These are phyloP conservation scores for Eutrigla gurnardus DNA, from an alignment of 2,797 vertebrate species.

Conservation along the genomic window DNA sequence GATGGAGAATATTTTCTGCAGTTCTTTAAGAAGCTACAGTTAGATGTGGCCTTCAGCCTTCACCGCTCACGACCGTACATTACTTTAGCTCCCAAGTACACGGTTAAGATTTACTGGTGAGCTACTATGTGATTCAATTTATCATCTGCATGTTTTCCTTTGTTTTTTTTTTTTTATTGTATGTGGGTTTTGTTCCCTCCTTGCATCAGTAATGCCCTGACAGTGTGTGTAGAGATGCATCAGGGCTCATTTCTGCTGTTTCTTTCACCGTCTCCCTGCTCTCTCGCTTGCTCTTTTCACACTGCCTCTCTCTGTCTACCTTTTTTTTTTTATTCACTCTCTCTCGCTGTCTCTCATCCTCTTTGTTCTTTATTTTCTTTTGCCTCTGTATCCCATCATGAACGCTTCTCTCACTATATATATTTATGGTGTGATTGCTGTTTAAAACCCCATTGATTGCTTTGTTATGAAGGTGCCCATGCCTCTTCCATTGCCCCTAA, in stretches of 20 bases:
- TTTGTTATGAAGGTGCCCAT: slow-evolving; percentile 92
- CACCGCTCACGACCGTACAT: background rate
- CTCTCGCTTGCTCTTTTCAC: slow-evolving; percentile 64
- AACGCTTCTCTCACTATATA: slow-evolving; percentile 80
- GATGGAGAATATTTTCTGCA: background rate
- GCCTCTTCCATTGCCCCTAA: slow-evolving; percentile 90
- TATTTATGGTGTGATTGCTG: slow-evolving; percentile 87
- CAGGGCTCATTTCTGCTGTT: slow-evolving; percentile 70
- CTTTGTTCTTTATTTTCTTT: slow-evolving; percentile 64
- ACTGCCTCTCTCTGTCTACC: slow-evolving; percentile 30
- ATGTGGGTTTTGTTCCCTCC: slow-evolving; percentile 31
- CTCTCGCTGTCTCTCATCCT: slow-evolving; percentile 58
- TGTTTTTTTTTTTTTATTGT: slow-evolving; percentile 3
- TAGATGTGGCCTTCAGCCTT: background rate
- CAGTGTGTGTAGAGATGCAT: slow-evolving; percentile 75
- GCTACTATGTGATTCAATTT: slow-evolving; percentile 9
- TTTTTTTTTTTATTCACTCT: slow-evolving; percentile 22
- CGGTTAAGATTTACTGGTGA: slow-evolving; percentile 14
- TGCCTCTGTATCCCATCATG: slow-evolving; percentile 78
- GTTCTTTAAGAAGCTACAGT: background rate
- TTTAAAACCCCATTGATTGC: slow-evolving; percentile 91
- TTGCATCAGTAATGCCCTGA: slow-evolving; percentile 72
- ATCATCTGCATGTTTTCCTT: slow-evolving; percentile 23
- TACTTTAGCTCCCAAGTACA: background rate
- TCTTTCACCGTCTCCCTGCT: slow-evolving; percentile 58